Evolutionary conservation across 1,140 invertebrate genomes (phyloP).

Genomic region (Stratiolaelaps scimitus): DNA sequence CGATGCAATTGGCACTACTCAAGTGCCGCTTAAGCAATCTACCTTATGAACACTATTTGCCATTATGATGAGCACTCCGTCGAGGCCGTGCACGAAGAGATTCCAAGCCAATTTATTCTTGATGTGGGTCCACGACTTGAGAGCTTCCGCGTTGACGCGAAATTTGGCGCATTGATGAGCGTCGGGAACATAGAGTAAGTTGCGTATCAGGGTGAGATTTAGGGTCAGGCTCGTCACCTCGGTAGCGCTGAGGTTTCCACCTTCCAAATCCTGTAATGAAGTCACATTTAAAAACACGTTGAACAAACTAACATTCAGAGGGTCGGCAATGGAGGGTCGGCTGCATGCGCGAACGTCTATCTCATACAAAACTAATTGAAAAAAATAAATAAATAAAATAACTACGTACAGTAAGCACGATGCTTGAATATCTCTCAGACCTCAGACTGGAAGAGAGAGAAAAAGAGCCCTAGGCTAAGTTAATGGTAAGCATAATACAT

Average conservation of each 20-base stretch:
- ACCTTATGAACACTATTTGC: slow-evolving; percentile 16
- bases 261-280: neutral
- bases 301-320: no score
- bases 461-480: no score
- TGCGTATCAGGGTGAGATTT: slow-evolving; percentile 7
- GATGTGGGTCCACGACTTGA: slow-evolving; percentile 9
- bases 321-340: no score
- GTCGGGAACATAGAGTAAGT: slow-evolving; percentile 18
- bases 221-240: slow-evolving; percentile 4
- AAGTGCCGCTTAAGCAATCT: no score
- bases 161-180: slow-evolving; percentile 8
- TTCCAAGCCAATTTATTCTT: slow-evolving; percentile 28
- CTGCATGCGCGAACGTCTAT: no score
- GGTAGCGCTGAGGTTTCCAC: neutral
- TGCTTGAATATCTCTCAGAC: no score
- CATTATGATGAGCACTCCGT: slow-evolving; percentile 15
- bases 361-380: no score
- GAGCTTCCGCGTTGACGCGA: neutral
- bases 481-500: no score
- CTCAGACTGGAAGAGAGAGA: no score
- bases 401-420: no score
- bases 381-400: no score
- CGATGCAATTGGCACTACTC: no score
- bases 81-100: slow-evolving; percentile 13
- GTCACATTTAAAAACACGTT: neutral